Percentiles rank a stretch among this genome's conserved stretches.
These are phyloP conservation scores for Pseudolycoriella hygida DNA, from an alignment of 2,888 invertebrate species.

Conservation along the genomic window DNA sequence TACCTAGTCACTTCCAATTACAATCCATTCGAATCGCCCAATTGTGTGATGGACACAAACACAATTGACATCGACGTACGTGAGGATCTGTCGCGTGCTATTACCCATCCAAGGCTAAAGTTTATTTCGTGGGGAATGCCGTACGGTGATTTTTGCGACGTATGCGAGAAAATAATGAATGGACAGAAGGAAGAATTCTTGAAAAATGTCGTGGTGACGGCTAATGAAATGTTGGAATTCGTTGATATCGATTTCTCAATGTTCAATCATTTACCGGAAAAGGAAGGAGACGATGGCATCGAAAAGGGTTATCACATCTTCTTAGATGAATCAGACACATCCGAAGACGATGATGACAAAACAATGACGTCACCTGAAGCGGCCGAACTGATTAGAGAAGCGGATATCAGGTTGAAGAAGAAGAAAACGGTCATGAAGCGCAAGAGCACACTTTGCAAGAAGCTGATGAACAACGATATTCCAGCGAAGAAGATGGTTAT, in stretches of 20 bases:
- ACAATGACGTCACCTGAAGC: too few species aligned
- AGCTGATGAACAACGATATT: too few species aligned
- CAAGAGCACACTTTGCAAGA: too few species aligned
- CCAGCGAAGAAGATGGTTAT: too few species aligned
- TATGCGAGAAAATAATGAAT: slow-evolving; percentile 31
- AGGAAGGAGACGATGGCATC: slow-evolving; percentile 13
- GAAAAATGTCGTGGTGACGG: slow-evolving; percentile 8
- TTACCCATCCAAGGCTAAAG: slow-evolving; percentile 40
- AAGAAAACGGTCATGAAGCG: too few species aligned
- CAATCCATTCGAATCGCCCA: slow-evolving; percentile 22
- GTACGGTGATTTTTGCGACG: slow-evolving; percentile 35
- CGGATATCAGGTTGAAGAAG: too few species aligned
- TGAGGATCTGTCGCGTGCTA: slow-evolving; percentile 39
- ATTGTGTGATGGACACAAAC: slow-evolving; percentile 26
- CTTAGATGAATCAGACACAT: slow-evolving; percentile 1
- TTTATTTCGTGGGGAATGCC: slow-evolving; percentile 39
- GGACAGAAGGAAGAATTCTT: slow-evolving; percentile 24
- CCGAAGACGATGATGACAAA: slow-evolving; percentile 7
- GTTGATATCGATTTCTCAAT: slow-evolving; percentile 42
- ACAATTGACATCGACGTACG: slow-evolving; percentile 32
- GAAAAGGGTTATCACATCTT: slow-evolving; percentile 14
- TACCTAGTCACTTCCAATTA: slow-evolving; percentile 13
- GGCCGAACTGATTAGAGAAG: too few species aligned
- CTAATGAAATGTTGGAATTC: slow-evolving; percentile 30
- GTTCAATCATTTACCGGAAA: slow-evolving; percentile 35